Conservation (phyloP, 2,113 vertebrate genomes). For the Chlamydotis undulata region DNA sequence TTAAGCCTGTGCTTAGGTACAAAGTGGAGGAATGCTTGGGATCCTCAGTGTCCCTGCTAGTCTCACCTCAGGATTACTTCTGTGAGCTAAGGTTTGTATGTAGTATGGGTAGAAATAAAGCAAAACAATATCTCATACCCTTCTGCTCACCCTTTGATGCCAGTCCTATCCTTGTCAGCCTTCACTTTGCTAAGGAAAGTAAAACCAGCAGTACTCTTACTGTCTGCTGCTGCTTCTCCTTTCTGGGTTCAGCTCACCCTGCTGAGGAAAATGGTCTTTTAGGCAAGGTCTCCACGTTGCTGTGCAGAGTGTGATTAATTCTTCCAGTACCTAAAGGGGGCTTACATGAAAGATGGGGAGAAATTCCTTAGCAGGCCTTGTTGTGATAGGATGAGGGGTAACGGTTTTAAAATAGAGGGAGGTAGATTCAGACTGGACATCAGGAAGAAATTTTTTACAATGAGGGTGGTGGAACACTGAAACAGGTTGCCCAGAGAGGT, state of each 20-base stretch:
- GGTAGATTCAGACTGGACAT: too few species aligned
- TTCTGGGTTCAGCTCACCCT: not conserved
- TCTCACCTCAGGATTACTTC: not conserved
- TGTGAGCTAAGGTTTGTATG: not conserved
- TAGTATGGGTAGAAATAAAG: not conserved
- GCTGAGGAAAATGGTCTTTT: not conserved
- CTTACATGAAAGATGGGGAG: too few species aligned
- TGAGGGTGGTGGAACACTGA: too few species aligned
- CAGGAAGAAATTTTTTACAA: too few species aligned
- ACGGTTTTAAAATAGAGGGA: too few species aligned
- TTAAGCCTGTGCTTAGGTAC: not conserved
- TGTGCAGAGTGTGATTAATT: not conserved
- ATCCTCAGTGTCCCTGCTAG: not conserved
- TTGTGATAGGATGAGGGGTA: too few species aligned
- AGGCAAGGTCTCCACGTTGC: not conserved
- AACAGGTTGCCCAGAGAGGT: too few species aligned
- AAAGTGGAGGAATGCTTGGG: not conserved
- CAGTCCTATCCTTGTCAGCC: not conserved
- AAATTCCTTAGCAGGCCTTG: too few species aligned
- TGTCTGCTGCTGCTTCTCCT: not conserved
- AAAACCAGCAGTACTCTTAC: not conserved
- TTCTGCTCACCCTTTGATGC: not conserved
- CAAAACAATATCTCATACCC: not conserved
- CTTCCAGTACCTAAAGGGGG: too few species aligned
- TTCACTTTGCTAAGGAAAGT: not conserved